Percentiles rank a stretch among this genome's conserved stretches.
phyloP scores from a whole-genome alignment of 2,797 vertebrate species.

The Pipistrellus kuhlii region DNA sequence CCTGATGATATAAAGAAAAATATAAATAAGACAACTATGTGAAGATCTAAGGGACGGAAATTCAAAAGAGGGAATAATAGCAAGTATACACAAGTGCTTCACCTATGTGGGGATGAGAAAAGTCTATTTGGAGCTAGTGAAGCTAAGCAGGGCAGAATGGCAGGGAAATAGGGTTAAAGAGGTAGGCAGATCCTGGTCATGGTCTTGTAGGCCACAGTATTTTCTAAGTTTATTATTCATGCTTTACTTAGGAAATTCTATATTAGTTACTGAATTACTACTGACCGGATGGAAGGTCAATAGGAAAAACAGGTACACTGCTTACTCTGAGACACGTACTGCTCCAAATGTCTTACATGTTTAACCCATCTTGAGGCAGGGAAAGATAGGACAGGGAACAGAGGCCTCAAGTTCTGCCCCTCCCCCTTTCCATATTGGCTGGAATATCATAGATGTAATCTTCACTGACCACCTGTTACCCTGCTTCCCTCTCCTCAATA shows the following conservation, averaged over 20 bases:
- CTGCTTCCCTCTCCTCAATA: not conserved
- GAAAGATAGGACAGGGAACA: not conserved
- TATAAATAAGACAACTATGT: not conserved
- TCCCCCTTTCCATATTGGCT: not conserved
- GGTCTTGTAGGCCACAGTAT: not conserved
- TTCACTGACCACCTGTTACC: not conserved
- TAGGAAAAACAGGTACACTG: not conserved
- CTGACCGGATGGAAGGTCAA: not conserved
- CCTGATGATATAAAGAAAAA: not conserved
- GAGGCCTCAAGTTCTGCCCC: not conserved
- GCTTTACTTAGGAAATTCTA: not conserved
- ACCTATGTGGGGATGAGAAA: not conserved
- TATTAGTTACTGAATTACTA: not conserved
- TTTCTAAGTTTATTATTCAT: not conserved
- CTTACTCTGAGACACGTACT: not conserved
- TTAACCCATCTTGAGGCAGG: not conserved
- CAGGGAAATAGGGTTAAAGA: not conserved
- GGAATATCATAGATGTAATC: not conserved
- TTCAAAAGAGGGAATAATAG: not conserved
- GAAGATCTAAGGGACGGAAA: not conserved
- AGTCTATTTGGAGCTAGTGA: not conserved
- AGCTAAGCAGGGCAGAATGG: not conserved
- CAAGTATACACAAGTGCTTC: not conserved
- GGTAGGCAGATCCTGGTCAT: not conserved
- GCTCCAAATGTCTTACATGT: not conserved